A percentile compares a stretch with the other conserved stretches of the same genome.
Evolutionary conservation across 2,888 invertebrate genomes (phyloP).

Genomic region (Thyatira batis): DNA sequence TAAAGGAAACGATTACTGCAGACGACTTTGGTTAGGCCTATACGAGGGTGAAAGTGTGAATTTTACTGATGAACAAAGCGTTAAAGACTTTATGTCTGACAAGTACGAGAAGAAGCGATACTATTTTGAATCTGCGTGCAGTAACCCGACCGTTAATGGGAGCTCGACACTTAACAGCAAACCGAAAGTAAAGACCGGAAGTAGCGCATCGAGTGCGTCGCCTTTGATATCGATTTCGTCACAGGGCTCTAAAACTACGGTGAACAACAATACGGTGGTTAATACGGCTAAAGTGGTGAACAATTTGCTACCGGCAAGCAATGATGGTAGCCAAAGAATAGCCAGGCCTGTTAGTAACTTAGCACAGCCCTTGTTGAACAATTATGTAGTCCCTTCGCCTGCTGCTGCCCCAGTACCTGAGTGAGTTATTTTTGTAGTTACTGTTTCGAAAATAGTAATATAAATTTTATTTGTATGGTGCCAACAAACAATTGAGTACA

Average conservation of each 20-base stretch:
- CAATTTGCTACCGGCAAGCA: conserved; percentile 47
- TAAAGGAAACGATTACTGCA: conserved; percentile 96
- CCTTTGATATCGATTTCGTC: conserved; percentile 71
- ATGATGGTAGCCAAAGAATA: conserved; percentile 58
- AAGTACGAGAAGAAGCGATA: conserved; percentile 97
- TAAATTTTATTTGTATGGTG: too few species aligned
- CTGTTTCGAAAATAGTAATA: conserved; percentile 4
- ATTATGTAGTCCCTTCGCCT: conserved; percentile 35
- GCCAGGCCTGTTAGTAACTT: conserved; percentile 62
- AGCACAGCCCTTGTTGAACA: conserved; percentile 49
- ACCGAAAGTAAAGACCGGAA: conserved; percentile 58
- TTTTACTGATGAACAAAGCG: conserved; percentile 93
- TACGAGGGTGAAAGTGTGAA: conserved; percentile 89
- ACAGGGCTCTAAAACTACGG: conserved; percentile 47
- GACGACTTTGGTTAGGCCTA: conserved; percentile 95
- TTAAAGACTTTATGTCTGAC: conserved; percentile 95
- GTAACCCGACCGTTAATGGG: conserved; percentile 55
- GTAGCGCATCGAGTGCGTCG: conserved; percentile 42
- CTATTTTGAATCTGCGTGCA: conserved; percentile 61
- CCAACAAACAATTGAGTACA: too few species aligned
- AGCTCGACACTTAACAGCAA: conserved; percentile 56
- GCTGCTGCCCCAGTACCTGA: conserved; percentile 58
- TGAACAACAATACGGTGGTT: conserved; percentile 54
- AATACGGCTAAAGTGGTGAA: conserved; percentile 60
- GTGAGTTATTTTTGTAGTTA: conserved; percentile 45